Conservation (phyloP, 2,888 invertebrate genomes). For the Coelogynopora nodosa region DNA sequence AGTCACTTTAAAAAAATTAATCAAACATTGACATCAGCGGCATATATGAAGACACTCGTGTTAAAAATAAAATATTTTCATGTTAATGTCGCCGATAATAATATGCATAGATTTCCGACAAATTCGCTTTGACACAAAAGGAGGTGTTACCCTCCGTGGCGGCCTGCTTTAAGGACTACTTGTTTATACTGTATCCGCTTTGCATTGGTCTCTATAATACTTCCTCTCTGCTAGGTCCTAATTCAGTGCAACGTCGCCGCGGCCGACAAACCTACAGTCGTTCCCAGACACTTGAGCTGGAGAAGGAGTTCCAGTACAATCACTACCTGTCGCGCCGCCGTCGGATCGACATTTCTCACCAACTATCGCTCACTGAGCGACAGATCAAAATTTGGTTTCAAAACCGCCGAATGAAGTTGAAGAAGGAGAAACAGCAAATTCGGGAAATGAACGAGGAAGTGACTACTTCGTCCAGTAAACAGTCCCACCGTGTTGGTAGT, state of each 20-base stretch:
- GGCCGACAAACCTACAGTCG: constrained; percentile 94
- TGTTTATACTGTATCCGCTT: neutral
- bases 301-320: constrained; percentile 70
- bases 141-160: neutral
- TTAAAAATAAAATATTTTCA: no score
- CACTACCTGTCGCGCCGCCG: constrained; percentile 91
- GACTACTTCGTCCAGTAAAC: neutral
- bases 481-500: no score
- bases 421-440: constrained; percentile 82
- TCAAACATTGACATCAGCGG: no score
- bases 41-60: no score
- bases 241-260: constrained; percentile 72
- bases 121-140: neutral
- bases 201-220: neutral
- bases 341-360: constrained; percentile 92
- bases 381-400: constrained; percentile 75
- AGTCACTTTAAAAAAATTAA: no score
- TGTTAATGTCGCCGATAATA: no score
- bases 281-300: constrained; percentile 83
- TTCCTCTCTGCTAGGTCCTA: no score
- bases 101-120: neutral
- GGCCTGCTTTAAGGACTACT: neutral
- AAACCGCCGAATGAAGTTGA: constrained; percentile 96
- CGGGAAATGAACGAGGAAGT: constrained; percentile 45
- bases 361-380: constrained; percentile 87